phyloP scores from a whole-genome alignment of 2,113 vertebrate species.

The Acrocephalus arundinaceus region DNA sequence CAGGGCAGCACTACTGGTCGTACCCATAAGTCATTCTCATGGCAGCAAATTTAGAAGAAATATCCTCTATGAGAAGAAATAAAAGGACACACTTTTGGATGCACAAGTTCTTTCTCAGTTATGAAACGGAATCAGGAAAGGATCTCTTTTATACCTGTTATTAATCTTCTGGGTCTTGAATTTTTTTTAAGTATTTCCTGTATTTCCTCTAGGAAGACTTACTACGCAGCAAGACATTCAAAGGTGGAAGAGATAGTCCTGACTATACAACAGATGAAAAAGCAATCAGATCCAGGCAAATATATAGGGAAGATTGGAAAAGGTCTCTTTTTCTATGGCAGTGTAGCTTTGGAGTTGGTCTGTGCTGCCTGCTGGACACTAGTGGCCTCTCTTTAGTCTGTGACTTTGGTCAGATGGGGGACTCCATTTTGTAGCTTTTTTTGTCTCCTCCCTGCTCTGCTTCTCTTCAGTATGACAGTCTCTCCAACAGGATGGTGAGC shows the following conservation, averaged over 20 bases:
- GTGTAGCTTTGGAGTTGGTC: background rate
- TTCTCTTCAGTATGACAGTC: background rate
- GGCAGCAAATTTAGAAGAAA: background rate
- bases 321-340: background rate
- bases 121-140: background rate
- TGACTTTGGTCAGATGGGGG: background rate
- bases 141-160: background rate
- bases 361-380: background rate
- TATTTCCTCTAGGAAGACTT: background rate
- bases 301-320: background rate
- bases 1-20: background rate
- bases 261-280: background rate
- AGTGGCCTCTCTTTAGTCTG: background rate
- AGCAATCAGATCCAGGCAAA: background rate
- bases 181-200: background rate
- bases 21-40: background rate
- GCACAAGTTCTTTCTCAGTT: accelerated
- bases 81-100: background rate
- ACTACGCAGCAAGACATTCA: background rate
- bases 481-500: background rate
- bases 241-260: background rate
- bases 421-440: background rate
- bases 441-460: background rate
- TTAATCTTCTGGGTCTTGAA: background rate
- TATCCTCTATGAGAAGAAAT: background rate